Evolutionary conservation across 2,797 vertebrate genomes (phyloP).

Genomic region (Strix occidentalis): DNA sequence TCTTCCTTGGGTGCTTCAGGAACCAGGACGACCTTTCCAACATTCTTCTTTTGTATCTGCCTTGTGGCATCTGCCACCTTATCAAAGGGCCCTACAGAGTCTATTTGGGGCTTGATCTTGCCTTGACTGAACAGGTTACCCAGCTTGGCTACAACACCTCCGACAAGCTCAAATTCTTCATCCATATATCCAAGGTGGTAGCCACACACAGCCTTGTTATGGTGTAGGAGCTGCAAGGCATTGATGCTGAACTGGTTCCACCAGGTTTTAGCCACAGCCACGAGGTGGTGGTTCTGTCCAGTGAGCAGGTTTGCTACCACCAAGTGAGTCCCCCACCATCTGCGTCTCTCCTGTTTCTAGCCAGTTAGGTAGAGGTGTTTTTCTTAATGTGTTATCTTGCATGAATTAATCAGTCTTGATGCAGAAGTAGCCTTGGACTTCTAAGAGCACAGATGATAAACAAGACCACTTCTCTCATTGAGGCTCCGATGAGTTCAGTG

Average conservation of each 20-base stretch:
- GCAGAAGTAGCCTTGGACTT: background rate
- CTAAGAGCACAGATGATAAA: background rate
- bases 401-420: background rate
- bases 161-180: slow-evolving; percentile 84
- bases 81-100: slow-evolving; percentile 94
- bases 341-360: background rate
- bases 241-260: slow-evolving; percentile 97
- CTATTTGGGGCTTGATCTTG: slow-evolving; percentile 92
- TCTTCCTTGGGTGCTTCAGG: too few species aligned
- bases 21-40: too few species aligned
- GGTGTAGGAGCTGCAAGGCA: slow-evolving; percentile 88
- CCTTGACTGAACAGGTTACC: slow-evolving; percentile 87
- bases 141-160: slow-evolving; percentile 79
- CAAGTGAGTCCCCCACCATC: background rate
- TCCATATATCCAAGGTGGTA: slow-evolving; percentile 89
- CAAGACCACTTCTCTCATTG: background rate
- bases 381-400: background rate
- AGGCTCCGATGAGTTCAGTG: background rate
- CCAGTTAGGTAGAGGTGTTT: background rate
- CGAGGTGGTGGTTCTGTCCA: slow-evolving; percentile 91
- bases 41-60: too few species aligned
- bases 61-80: slow-evolving; percentile 66
- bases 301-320: slow-evolving; percentile 87
- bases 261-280: slow-evolving; percentile 95
- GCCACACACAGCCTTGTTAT: slow-evolving; percentile 93